Conservation (phyloP, 2,113 vertebrate species). For the Anguilla japonica region DNA sequence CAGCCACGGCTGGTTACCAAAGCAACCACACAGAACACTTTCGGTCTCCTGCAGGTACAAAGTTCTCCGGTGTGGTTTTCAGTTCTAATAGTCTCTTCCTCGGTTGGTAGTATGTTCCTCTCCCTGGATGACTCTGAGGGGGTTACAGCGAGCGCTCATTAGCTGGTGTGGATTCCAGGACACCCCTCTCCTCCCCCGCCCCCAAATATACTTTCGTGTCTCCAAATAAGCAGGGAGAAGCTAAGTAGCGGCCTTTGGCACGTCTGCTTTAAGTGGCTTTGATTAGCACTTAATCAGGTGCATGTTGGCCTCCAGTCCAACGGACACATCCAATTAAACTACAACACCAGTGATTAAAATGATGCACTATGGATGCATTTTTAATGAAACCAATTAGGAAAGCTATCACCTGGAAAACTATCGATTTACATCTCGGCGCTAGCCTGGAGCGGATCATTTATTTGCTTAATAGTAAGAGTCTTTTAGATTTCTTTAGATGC, state of each 20-base stretch:
- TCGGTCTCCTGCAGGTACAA: not conserved
- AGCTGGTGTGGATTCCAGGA: too few relatives aligned
- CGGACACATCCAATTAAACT: constrained; percentile 73
- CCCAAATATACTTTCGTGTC: too few relatives aligned
- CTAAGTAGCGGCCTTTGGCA: not conserved
- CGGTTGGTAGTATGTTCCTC: too few relatives aligned
- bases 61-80: not conserved
- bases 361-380: constrained; percentile 63
- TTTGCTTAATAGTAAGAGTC: constrained; percentile 47
- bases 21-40: not conserved
- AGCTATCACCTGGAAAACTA: constrained; percentile 69
- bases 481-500: constrained; percentile 21
- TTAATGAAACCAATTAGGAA: constrained; percentile 68
- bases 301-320: constrained; percentile 67
- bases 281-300: constrained; percentile 70
- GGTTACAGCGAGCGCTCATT: not conserved
- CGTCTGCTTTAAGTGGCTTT: constrained; percentile 49
- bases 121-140: too few relatives aligned
- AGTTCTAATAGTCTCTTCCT: not conserved
- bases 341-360: constrained; percentile 70
- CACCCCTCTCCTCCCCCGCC: too few relatives aligned
- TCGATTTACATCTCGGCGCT: constrained; percentile 54
- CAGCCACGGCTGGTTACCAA: not conserved
- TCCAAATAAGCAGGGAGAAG: not conserved
- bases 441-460: constrained; percentile 12